A percentile compares a stretch with the other conserved stretches of the same genome.
phyloP scores from a whole-genome alignment of 92 coral and sea anemone genomes.

The Epizoanthus illoricatus region DNA sequence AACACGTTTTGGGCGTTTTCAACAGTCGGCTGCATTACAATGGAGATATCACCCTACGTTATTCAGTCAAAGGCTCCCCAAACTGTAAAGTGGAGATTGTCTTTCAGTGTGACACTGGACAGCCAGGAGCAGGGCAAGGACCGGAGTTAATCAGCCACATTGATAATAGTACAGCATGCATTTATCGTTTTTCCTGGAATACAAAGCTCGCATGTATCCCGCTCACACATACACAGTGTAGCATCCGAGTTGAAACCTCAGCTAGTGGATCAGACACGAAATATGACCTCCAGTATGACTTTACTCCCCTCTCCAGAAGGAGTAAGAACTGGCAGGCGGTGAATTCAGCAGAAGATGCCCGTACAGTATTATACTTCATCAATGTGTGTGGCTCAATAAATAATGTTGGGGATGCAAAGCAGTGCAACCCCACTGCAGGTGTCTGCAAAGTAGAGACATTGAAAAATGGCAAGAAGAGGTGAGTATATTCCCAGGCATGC shows the following conservation, averaged over 20 bases:
- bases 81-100: conserved; percentile 32
- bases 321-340: conserved; percentile 78
- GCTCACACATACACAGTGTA: conserved; percentile 76
- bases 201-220: conserved; percentile 82
- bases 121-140: not conserved
- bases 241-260: conserved; percentile 45
- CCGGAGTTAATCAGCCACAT: conserved; percentile 48
- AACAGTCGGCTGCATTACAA: conserved; percentile 31
- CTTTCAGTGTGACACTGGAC: conserved; percentile 54
- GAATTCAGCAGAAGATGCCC: conserved; percentile 7
- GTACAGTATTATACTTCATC: conserved; percentile 55
- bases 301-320: conserved; percentile 60
- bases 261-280: conserved; percentile 15
- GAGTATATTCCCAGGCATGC: not conserved
- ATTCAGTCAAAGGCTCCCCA: not conserved
- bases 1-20: conserved; percentile 32
- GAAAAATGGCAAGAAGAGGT: conserved; percentile 40
- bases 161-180: conserved; percentile 3
- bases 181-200: conserved; percentile 59
- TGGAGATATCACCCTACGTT: conserved; percentile 46
- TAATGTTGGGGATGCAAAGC: conserved; percentile 39
- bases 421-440: conserved; percentile 74
- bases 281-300: conserved; percentile 67
- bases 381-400: conserved; percentile 82
- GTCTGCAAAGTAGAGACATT: conserved; percentile 67